A percentile compares a stretch with the other conserved stretches of the same genome.
Conservation (phyloP, 1,140 invertebrate species). For the Diorhabda carinulata region DNA sequence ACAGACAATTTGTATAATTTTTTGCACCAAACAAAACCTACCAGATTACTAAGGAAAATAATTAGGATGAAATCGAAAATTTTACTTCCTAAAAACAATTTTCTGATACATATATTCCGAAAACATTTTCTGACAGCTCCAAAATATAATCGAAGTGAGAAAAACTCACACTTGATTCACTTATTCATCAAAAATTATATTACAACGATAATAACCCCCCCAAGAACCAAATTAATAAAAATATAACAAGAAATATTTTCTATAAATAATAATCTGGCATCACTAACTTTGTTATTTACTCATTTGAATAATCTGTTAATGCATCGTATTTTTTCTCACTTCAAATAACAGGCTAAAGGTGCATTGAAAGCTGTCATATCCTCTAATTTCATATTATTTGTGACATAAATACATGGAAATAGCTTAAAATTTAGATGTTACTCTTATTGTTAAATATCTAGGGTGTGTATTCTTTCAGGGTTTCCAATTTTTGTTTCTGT, state of each 20-base stretch:
- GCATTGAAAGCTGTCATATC: background rate
- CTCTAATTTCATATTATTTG: background rate
- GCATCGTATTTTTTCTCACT: background rate
- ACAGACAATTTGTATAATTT: background rate
- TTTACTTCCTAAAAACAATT: background rate
- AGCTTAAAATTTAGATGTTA: slow-evolving; percentile 8
- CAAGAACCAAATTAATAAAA: no score
- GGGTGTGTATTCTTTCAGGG: slow-evolving; percentile 49
- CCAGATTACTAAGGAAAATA: background rate
- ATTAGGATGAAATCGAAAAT: background rate
- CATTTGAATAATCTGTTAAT: no score
- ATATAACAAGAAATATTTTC: no score
- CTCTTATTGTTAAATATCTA: slow-evolving; percentile 10
- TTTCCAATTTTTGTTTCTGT: slow-evolving; percentile 60
- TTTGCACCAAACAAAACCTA: background rate
- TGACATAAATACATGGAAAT: slow-evolving; percentile 18
- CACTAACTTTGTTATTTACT: no score
- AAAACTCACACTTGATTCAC: background rate
- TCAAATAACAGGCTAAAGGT: background rate
- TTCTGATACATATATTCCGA: background rate
- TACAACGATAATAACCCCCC: no score
- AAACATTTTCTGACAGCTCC: background rate
- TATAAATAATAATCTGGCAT: no score
- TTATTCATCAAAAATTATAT: background rate
- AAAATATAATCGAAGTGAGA: background rate